Evolutionary conservation across 2,113 vertebrate genomes (phyloP).

Genomic region (Sturnira hondurensis): DNA sequence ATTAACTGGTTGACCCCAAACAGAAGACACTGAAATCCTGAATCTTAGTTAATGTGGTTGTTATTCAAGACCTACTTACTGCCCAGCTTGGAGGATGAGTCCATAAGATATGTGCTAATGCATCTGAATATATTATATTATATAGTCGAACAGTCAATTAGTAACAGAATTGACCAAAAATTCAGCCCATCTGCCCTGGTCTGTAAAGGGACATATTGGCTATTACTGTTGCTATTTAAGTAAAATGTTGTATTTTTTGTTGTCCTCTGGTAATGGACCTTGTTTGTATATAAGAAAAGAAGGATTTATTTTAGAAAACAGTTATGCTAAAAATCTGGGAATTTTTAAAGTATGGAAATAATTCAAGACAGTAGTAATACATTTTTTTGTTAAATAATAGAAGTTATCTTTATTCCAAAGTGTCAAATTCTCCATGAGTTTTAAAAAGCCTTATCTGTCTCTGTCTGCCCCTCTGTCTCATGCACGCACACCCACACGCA

Average conservation of each 20-base stretch:
- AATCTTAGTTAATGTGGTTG: background rate
- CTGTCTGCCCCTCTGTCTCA: background rate
- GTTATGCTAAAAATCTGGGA: background rate
- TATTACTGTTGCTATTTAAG: too few relatives aligned
- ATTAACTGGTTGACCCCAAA: slow-evolving; percentile 31
- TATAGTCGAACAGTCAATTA: background rate
- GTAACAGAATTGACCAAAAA: background rate
- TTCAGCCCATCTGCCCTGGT: background rate
- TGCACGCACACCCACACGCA: background rate
- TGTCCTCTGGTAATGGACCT: background rate
- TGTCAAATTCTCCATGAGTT: background rate
- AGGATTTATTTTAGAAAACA: background rate
- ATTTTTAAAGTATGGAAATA: background rate
- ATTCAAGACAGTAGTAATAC: background rate
- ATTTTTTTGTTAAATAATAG: slow-evolving; percentile 35
- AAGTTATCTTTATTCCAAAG: background rate
- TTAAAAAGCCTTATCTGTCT: background rate
- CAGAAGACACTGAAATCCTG: background rate
- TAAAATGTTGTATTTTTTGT: background rate
- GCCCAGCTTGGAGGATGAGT: background rate
- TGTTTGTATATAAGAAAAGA: background rate
- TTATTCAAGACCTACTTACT: background rate
- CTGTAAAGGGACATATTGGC: background rate
- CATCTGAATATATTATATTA: background rate
- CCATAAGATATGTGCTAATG: background rate